A percentile compares a stretch with the other conserved stretches of the same genome.
Conservation (phyloP, 2,113 vertebrate species). For the Ploceus nigricollis region DNA sequence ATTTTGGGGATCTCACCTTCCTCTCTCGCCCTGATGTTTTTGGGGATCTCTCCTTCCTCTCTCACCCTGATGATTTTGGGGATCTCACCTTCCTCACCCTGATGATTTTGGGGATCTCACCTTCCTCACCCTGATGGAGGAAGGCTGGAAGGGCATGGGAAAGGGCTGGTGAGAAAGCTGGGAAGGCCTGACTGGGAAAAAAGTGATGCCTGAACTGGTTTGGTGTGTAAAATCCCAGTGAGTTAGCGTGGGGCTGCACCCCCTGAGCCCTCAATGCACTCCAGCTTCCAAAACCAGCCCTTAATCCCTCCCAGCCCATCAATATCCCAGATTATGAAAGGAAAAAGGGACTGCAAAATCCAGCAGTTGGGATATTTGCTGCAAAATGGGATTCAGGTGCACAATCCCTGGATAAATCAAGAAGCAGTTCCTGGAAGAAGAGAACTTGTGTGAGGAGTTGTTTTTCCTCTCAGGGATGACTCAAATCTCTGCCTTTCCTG, state of each 20-base stretch:
- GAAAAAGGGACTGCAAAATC: background rate
- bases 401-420: background rate
- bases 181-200: background rate
- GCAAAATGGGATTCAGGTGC: background rate
- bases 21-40: background rate
- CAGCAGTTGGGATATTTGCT: background rate
- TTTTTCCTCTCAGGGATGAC: background rate
- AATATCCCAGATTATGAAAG: accelerated
- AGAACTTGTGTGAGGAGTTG: background rate
- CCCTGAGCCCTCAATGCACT: background rate
- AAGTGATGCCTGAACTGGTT: background rate
- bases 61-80: background rate
- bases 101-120: background rate
- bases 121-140: background rate
- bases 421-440: background rate
- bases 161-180: background rate
- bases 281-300: background rate
- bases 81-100: background rate
- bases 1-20: background rate
- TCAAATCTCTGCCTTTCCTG: background rate
- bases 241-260: background rate
- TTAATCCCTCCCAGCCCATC: background rate
- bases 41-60: background rate
- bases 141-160: background rate
- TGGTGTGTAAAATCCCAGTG: background rate